Evolutionary conservation across 1,140 invertebrate species (phyloP), one percentile per base, ranked within the genome.

Genomic region (Anadara kagoshimensis): DNA sequence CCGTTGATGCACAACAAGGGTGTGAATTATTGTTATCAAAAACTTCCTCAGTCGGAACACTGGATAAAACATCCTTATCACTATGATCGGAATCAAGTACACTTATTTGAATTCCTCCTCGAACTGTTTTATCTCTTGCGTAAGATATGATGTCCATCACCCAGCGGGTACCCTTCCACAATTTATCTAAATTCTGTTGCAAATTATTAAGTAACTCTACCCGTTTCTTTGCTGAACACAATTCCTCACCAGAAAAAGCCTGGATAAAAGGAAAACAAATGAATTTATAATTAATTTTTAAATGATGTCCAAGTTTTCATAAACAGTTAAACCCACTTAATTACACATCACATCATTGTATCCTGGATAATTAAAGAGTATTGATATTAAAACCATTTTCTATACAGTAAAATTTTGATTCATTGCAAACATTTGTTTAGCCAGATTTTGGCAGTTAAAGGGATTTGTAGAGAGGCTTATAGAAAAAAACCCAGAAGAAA

Each of bases 81-180:
- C 67, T 73, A 45, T 49, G 69, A 36, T 36, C 29, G 7, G 29
- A 36, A 43, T 64, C 73, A 12, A 87, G 75, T 72, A 81, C 66
- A 63, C 65, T 73, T 8, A 90, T 65, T 14, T 80, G 75, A 29
- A 90, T 79, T 2, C 88, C 90, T 53, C 84, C 84, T 44, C 80
- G 81, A n/a, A 81, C 75, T 51, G 82, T 85, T 73, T 95, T 94
- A 84, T 98, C 97, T 67, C 97, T 91, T 0, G 97, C 96, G 85
- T 96, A 97, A 0, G 95, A 94, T 49, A 98, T 95, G 3, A 97
- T 93, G 82, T 98, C 96, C 92, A 97, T 95, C 0, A 98, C 92
- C 97, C 97, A 99, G 16, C 98, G 92, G 4, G 95, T 94, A 26
- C 93, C 93, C 85, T 97, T 97, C 97, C 97, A 99, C 1, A 95